Base-by-base conservation (phyloP, 53 echinoderm and acorn worm species). In the Echinometra lucunter region DNA sequence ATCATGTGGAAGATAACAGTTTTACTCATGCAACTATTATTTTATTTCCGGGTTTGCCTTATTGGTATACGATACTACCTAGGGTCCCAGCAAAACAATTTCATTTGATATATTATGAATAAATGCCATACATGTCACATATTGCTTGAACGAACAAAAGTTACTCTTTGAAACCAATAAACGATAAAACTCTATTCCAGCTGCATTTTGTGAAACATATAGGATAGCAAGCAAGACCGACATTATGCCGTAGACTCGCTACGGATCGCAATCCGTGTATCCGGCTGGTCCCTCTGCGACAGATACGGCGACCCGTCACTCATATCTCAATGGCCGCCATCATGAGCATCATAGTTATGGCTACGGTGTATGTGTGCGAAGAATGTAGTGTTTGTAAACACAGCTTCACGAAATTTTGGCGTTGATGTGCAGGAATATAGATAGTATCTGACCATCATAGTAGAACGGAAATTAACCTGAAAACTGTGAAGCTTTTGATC, bases 281-380 rank as follows among this genome's bases (percentile, higher is more conserved):
- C 38, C 58, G 40, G 32, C 66, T 42, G 27, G 92, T 92, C 92
- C 92, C 92, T 92, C 69, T 92, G 92, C 92, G 92, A 92, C 70
- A 92, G 92, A 92, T 92, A 92, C 45, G 92, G 97, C 96, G 95
- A 97, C 96, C 97, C 97, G 97, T 96, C 93, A 92, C 94, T 91
- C 83, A 66, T 94, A 94, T 94, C 58, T 97, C 95, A 92, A 97
- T 97, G 96, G 97, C 97, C 96, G 97, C 97, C 97, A 97, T 97
- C 95, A 96, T 97, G 97, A 96, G 49, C 92, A 72, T 67, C 45
- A 72, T 32, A 92, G 92, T 57, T 69, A 92, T 92, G 92, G 92
- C 92, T 69, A 44, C 72, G 53, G 69, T 69, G 53, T 45, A 67
- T 70, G 92, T 92, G 92, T 45, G 92, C 42, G 44, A 32, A 25